Percentiles rank a stretch among this genome's conserved stretches.
Evolutionary conservation across 2,797 vertebrate genomes (phyloP).

Genomic region (Trichosurus vulpecula): DNA sequence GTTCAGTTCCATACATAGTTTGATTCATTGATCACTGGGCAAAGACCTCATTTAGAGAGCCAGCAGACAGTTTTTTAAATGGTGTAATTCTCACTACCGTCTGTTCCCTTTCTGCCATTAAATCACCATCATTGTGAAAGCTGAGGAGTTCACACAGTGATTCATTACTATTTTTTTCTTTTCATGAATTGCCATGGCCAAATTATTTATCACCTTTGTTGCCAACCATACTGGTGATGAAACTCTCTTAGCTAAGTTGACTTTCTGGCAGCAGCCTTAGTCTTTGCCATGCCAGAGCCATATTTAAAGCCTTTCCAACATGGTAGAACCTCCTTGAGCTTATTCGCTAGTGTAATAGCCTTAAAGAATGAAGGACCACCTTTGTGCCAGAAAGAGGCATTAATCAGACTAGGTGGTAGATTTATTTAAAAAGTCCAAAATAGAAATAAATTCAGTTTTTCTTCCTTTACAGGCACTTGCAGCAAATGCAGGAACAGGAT

Average conservation of each 20-base stretch:
- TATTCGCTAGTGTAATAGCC: neutral
- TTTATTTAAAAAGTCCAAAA: slow-evolving; percentile 49
- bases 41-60: neutral
- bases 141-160: neutral
- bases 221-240: neutral
- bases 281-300: neutral
- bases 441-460: slow-evolving; percentile 1
- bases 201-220: neutral
- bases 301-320: neutral
- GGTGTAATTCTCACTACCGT: neutral
- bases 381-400: neutral
- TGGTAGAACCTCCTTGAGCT: neutral
- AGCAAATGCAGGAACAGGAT: slow-evolving; percentile 93
- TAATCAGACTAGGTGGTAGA: neutral
- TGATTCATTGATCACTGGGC: neutral
- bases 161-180: neutral
- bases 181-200: neutral
- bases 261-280: neutral
- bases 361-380: neutral
- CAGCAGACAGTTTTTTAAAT: neutral
- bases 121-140: neutral
- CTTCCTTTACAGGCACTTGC: slow-evolving; percentile 89
- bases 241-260: neutral
- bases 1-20: neutral
- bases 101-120: neutral